These are phyloP conservation scores for Carassius gibelio DNA, from an alignment of 2,113 vertebrate genomes.

Conservation along the genomic window DNA sequence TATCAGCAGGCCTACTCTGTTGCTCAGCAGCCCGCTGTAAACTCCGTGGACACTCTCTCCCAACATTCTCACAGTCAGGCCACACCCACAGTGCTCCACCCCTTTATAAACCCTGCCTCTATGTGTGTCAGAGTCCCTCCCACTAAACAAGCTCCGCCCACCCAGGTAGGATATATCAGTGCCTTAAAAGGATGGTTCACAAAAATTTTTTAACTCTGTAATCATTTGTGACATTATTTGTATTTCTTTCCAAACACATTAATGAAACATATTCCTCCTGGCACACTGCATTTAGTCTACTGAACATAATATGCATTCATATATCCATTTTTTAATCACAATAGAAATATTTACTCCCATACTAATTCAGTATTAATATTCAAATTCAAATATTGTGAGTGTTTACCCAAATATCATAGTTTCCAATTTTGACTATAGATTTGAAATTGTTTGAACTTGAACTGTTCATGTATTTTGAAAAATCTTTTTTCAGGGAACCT, in stretches of 20 bases:
- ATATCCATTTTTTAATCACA: too few relatives aligned
- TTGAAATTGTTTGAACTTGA: not conserved
- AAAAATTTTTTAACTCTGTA: too few relatives aligned
- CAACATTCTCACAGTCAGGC: conserved; percentile 69
- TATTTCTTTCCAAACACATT: too few relatives aligned
- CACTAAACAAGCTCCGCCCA: conserved; percentile 21
- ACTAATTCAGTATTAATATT: not conserved
- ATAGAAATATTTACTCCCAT: too few relatives aligned
- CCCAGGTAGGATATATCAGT: conserved; percentile 46
- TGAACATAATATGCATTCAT: too few relatives aligned
- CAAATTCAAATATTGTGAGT: not conserved
- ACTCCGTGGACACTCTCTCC: conserved; percentile 73
- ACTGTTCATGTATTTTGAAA: not conserved
- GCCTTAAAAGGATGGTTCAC: not conserved
- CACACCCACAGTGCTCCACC: conserved; percentile 54
- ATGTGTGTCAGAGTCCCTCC: conserved; percentile 69
- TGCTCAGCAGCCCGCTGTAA: conserved; percentile 74
- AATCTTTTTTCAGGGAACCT: conserved; percentile 5
- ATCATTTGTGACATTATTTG: too few relatives aligned
- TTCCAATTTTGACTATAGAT: not conserved
- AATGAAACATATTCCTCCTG: too few relatives aligned
- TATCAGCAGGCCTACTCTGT: conserved; percentile 73
- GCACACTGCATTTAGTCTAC: too few relatives aligned
- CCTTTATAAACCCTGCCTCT: conserved; percentile 56
- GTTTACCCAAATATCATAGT: not conserved